Percentiles rank a stretch among this genome's conserved stretches.
phyloP scores from a whole-genome alignment of 2,113 vertebrate genomes.

The Aegithalos caudatus region DNA sequence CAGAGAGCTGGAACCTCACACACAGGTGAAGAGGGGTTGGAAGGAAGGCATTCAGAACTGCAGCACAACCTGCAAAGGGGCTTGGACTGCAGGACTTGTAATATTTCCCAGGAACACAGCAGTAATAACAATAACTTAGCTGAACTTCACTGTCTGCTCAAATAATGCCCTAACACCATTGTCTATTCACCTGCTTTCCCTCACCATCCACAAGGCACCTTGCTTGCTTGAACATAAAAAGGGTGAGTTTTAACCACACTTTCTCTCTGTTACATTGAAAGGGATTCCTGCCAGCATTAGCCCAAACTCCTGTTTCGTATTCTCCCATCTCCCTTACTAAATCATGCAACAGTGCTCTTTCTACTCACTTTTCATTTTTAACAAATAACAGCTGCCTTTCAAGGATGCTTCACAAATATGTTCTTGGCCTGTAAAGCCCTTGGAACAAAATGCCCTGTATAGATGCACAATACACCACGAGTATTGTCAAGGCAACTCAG shows the following conservation, averaged over 20 bases:
- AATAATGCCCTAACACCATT: neutral
- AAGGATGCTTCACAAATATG: neutral
- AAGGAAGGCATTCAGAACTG: neutral
- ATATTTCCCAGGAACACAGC: neutral
- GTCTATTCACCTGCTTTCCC: neutral
- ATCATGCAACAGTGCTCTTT: neutral
- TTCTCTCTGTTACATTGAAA: neutral
- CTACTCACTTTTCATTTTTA: neutral
- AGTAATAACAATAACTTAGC: neutral
- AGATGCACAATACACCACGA: neutral
- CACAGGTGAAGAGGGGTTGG: neutral
- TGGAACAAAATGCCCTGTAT: neutral
- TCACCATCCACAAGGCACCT: neutral
- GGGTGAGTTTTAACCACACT: neutral
- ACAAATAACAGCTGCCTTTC: neutral
- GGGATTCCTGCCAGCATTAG: neutral
- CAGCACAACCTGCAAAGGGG: neutral
- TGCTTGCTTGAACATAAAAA: neutral
- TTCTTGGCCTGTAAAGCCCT: neutral
- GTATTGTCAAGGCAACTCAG: conserved; percentile 26
- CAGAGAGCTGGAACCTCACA: neutral
- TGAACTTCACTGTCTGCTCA: neutral
- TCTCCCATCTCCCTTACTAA: neutral
- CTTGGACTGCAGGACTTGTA: neutral
- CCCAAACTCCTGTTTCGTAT: neutral